Conservation (phyloP, 2,113 vertebrate genomes). For the Oceanodroma tethys region DNA sequence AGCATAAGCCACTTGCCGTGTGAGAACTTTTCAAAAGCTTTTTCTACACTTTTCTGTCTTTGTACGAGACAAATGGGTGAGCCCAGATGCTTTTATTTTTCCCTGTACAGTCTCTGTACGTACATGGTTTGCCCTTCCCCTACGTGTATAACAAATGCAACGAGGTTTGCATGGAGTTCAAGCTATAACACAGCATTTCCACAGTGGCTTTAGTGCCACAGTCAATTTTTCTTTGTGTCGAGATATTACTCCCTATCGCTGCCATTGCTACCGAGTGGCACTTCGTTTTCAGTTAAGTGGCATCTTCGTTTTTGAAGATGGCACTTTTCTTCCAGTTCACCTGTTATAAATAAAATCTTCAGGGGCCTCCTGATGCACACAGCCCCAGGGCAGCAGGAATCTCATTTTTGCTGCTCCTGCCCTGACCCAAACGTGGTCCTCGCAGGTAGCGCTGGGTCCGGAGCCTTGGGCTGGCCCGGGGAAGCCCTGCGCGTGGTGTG, state of each 20-base stretch:
- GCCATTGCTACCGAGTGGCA: rapidly evolving
- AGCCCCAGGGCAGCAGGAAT: background rate
- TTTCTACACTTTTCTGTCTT: background rate
- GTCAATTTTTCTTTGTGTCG: background rate
- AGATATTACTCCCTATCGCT: background rate
- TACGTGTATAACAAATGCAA: rapidly evolving
- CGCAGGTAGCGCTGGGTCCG: background rate
- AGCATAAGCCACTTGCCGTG: background rate
- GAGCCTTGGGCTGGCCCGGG: background rate
- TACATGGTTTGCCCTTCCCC: background rate
- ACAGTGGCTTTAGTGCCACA: rapidly evolving
- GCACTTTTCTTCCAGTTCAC: background rate
- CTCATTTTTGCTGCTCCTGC: background rate
- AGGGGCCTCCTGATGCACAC: rapidly evolving
- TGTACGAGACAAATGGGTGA: background rate
- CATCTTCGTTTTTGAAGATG: background rate
- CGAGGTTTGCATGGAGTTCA: rapidly evolving
- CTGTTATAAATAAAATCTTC: background rate
- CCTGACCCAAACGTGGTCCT: background rate
- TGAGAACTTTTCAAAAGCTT: background rate
- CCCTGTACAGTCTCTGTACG: background rate
- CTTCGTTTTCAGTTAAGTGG: background rate
- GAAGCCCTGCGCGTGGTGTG: rapidly evolving
- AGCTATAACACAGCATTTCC: background rate
- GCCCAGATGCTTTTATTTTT: background rate